phyloP scores from a whole-genome alignment of 2,888 invertebrate species.

The Philaethria dido region DNA sequence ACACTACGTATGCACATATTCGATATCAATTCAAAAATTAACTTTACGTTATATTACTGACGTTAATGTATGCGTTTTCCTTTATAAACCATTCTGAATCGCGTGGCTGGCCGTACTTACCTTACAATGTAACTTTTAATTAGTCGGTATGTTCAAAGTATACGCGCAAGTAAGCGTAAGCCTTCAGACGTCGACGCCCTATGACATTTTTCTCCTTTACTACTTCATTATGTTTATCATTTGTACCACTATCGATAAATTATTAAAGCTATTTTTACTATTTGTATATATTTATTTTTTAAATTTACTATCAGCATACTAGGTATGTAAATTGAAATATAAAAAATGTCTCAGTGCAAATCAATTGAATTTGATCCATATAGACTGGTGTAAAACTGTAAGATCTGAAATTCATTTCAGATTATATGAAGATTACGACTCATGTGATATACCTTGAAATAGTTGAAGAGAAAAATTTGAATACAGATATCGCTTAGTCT shows the following conservation, averaged over 20 bases:
- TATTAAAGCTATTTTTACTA: background rate
- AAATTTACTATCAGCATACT: no score
- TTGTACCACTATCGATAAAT: conserved; percentile 28
- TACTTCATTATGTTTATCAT: conserved; percentile 14
- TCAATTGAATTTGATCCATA: conserved; percentile 5
- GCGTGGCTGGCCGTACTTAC: conserved; percentile 53
- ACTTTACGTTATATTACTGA: conserved; percentile 42
- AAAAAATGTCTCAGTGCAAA: background rate
- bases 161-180: conserved; percentile 41
- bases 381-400: conserved; percentile 27
- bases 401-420: conserved; percentile 65
- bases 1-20: conserved; percentile 1
- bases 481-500: conserved; percentile 75
- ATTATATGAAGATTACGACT: conserved; percentile 70
- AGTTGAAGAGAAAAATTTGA: conserved; percentile 74
- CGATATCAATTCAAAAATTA: conserved; percentile 13
- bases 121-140: conserved; percentile 70
- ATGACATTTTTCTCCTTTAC: conserved; percentile 30
- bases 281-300: background rate
- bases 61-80: conserved; percentile 59
- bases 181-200: conserved; percentile 12
- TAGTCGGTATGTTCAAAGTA: conserved; percentile 61
- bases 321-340: conserved; percentile 51
- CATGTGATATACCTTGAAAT: conserved; percentile 49
- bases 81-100: conserved; percentile 52